phyloP scores from a whole-genome alignment of 2,113 vertebrate genomes.

The Clarias gariepinus region DNA sequence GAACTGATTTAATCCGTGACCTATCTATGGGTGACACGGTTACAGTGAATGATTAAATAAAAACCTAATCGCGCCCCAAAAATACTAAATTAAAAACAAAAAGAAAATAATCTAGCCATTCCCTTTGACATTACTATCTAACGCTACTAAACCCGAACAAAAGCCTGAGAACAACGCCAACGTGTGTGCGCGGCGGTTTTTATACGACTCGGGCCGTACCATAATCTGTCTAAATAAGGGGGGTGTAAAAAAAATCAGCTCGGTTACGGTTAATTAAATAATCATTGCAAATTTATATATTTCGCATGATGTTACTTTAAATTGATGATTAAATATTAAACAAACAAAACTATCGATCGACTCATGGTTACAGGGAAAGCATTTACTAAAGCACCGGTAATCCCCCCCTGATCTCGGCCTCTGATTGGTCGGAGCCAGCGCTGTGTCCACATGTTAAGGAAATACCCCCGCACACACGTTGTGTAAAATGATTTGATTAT shows the following conservation, averaged over 20 bases:
- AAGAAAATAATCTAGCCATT: background rate
- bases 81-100: background rate
- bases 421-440: conserved; percentile 49
- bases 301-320: background rate
- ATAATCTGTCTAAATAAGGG: background rate
- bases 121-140: background rate
- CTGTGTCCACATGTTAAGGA: conserved; percentile 41
- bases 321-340: background rate
- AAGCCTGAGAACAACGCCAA: conserved; percentile 39
- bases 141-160: background rate
- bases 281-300: background rate
- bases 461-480: conserved; percentile 21
- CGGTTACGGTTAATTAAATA: background rate
- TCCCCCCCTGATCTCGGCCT: conserved; percentile 27
- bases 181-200: conserved; percentile 1
- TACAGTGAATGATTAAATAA: background rate
- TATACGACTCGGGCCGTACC: conserved; percentile 47
- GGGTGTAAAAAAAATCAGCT: background rate
- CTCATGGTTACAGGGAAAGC: background rate
- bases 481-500: conserved; percentile 29
- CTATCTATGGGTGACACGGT: conserved; percentile 24
- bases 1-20: background rate
- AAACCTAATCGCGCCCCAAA: conserved; percentile 12
- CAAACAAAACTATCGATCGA: background rate
- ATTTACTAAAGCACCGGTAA: conserved; percentile 4